Evolutionary conservation across 92 coral and sea anemone species (phyloP).

Genomic region (Epizoanthus ramosus): DNA sequence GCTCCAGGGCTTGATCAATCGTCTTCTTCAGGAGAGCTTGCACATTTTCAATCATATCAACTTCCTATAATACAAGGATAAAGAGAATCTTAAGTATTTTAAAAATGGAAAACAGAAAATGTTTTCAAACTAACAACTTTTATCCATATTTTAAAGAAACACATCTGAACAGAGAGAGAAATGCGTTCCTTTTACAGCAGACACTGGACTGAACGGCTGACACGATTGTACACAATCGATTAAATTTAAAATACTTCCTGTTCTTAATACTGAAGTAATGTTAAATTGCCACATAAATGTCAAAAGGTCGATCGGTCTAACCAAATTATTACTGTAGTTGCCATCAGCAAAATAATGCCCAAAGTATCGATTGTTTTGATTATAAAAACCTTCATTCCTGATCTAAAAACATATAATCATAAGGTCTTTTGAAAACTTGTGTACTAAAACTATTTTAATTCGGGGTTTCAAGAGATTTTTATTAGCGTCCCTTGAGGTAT

Average conservation of each 20-base stretch:
- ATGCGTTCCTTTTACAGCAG: no score
- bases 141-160: no score
- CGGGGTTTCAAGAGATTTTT: neutral
- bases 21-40: constrained; percentile 90
- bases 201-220: no score
- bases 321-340: neutral
- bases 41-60: constrained; percentile 89
- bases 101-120: neutral
- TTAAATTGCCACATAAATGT: neutral
- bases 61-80: constrained; percentile 64
- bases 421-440: neutral
- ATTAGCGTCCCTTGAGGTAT: neutral
- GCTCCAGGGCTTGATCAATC: constrained; percentile 90
- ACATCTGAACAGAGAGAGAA: no score
- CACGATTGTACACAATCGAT: neutral
- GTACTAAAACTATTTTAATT: neutral
- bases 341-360: neutral
- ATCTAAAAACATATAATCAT: no score
- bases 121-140: no score
- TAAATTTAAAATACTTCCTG: neutral
- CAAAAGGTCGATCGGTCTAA: neutral
- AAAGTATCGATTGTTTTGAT: no score
- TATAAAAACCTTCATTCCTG: no score
- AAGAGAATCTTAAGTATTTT: neutral
- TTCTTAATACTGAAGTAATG: neutral